Conservation (phyloP, 2,113 vertebrate genomes). For the Pholis gunnellus region DNA sequence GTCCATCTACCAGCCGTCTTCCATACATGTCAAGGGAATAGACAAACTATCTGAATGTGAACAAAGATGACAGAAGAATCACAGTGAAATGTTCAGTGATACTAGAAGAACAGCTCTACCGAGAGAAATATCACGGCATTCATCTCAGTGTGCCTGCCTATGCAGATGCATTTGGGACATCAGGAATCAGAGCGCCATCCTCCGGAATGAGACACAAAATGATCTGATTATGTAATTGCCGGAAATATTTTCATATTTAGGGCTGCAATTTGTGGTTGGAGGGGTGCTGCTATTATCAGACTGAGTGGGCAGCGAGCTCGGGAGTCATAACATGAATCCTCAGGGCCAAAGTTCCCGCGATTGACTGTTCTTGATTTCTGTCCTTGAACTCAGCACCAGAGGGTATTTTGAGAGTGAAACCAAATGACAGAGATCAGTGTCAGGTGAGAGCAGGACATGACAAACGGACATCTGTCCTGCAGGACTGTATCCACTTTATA, state of each 20-base stretch:
- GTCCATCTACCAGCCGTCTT: conserved; percentile 21
- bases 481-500: conserved; percentile 26
- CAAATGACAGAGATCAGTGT: conserved; percentile 22
- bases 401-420: conserved; percentile 26
- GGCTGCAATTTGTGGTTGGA: conserved; percentile 29
- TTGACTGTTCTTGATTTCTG: conserved; percentile 21
- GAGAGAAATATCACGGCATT: conserved; percentile 13
- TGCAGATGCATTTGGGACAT: conserved; percentile 41
- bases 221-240: conserved; percentile 51
- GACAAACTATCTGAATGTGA: background rate
- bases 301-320: conserved; percentile 30
- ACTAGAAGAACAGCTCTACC: conserved; percentile 2
- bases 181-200: conserved; percentile 38
- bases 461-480: conserved; percentile 30
- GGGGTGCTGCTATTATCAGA: conserved; percentile 32
- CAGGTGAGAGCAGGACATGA: conserved; percentile 51
- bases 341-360: conserved; percentile 20
- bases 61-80: conserved; percentile 9
- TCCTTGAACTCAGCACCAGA: conserved; percentile 6
- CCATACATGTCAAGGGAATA: conserved; percentile 12
- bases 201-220: conserved; percentile 28
- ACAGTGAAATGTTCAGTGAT: conserved; percentile 2
- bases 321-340: conserved; percentile 29
- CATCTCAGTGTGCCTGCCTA: conserved; percentile 5
- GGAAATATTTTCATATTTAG: conserved; percentile 42